phyloP scores from a whole-genome alignment of 2,797 vertebrate genomes.

The Anguilla marmorata region DNA sequence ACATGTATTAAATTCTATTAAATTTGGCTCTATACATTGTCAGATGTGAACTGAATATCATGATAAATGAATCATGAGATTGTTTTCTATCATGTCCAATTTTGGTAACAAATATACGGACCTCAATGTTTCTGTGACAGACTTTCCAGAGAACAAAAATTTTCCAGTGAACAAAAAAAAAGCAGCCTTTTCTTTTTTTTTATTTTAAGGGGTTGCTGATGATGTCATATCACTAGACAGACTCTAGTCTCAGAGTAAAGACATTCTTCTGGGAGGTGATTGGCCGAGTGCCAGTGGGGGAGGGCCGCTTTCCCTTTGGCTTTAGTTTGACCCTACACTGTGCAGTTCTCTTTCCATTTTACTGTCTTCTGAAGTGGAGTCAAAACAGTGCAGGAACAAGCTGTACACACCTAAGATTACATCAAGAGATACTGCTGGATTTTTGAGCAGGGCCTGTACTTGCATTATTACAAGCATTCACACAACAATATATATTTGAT shows the following conservation, averaged over 20 bases:
- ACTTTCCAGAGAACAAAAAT: constrained; percentile 46
- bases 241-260: constrained; percentile 67
- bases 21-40: background rate
- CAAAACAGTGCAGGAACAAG: constrained; percentile 32
- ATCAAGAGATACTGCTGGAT: background rate
- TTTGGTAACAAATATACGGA: constrained; percentile 32
- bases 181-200: constrained; percentile 63
- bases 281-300: constrained; percentile 56
- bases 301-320: background rate
- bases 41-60: background rate
- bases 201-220: constrained; percentile 70
- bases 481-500: background rate
- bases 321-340: constrained; percentile 34
- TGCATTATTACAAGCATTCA: background rate
- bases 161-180: constrained; percentile 42
- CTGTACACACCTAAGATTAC: constrained; percentile 18
- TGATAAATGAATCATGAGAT: background rate
- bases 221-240: constrained; percentile 76
- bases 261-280: constrained; percentile 64
- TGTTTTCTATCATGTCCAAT: constrained; percentile 22
- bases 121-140: constrained; percentile 5
- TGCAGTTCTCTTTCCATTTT: constrained; percentile 26
- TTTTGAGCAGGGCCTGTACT: background rate
- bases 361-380: constrained; percentile 18
- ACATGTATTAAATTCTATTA: background rate